phyloP scores from a whole-genome alignment of 2,888 invertebrate species.

The Amorpha juglandis region DNA sequence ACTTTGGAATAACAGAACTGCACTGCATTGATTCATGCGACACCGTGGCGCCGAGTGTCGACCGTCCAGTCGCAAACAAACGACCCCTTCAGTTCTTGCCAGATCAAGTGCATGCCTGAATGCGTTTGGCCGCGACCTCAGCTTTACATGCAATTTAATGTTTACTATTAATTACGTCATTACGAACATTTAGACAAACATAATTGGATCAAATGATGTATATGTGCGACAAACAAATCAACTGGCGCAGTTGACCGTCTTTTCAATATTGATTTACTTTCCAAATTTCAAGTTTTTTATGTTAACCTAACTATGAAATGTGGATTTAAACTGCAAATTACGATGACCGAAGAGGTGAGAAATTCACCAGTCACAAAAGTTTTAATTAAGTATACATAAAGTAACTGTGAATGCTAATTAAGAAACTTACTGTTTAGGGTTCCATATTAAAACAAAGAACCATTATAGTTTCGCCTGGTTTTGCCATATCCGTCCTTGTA shows the following conservation, averaged over 20 bases:
- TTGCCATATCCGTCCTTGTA: no score
- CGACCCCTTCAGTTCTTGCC: constrained; percentile 65
- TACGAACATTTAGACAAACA: constrained; percentile 25
- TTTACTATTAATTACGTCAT: constrained; percentile 14
- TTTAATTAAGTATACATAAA: no score
- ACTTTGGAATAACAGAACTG: not conserved
- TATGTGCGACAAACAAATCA: constrained; percentile 40
- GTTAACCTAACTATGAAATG: no score
- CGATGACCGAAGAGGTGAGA: no score
- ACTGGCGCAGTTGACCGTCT: constrained; percentile 39
- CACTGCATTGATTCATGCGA: constrained; percentile 36
- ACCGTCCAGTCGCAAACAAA: constrained; percentile 55
- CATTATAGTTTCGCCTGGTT: no score
- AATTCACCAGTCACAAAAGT: no score
- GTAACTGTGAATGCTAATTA: no score
- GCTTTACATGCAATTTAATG: constrained; percentile 34
- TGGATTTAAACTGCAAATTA: no score
- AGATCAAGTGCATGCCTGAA: constrained; percentile 47
- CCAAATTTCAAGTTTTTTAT: no score
- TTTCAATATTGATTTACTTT: constrained; percentile 25
- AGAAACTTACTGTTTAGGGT: no score
- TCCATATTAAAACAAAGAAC: no score
- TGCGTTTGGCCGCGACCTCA: constrained; percentile 49
- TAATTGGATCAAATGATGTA: constrained; percentile 27
- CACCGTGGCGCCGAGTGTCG: constrained; percentile 60